These are phyloP conservation scores for Tragopan temminckii DNA, from an alignment of 2,797 vertebrate species.

Conservation along the genomic window DNA sequence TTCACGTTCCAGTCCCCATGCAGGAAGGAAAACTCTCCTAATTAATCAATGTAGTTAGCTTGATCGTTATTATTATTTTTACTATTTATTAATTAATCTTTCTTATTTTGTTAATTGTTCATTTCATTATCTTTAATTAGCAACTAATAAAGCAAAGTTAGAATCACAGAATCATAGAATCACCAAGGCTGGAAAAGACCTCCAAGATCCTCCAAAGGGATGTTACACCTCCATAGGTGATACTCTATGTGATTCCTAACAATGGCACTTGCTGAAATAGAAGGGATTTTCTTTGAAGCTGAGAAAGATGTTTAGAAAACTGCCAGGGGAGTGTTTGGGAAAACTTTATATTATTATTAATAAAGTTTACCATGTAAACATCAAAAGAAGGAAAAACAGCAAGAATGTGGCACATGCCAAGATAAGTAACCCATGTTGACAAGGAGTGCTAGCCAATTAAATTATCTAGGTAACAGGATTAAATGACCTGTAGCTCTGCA, in stretches of 20 bases:
- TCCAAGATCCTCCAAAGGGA: no score
- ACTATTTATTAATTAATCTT: neutral
- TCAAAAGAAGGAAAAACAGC: conserved; percentile 1
- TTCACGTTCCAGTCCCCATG: neutral
- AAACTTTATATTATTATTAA: no score
- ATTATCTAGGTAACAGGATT: neutral
- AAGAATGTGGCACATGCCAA: neutral
- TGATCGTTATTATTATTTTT: neutral
- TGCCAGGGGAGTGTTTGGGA: no score
- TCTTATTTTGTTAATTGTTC: neutral
- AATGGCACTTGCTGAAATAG: neutral
- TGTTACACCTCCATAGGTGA: neutral
- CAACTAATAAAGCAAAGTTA: neutral
- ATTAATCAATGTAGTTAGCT: neutral
- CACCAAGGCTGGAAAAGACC: no score
- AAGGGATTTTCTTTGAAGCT: neutral
- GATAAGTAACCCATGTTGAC: conserved; percentile 29
- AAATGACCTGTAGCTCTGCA: neutral
- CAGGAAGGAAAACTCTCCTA: neutral
- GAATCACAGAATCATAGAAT: no score
- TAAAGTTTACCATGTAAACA: neutral
- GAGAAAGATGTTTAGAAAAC: neutral
- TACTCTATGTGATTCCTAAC: neutral
- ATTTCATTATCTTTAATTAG: neutral
- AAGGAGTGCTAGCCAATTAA: neutral